Evolutionary conservation across 2,888 invertebrate genomes (phyloP), one percentile per base, ranked within the genome.

Genomic region (Pollenia angustigena): DNA sequence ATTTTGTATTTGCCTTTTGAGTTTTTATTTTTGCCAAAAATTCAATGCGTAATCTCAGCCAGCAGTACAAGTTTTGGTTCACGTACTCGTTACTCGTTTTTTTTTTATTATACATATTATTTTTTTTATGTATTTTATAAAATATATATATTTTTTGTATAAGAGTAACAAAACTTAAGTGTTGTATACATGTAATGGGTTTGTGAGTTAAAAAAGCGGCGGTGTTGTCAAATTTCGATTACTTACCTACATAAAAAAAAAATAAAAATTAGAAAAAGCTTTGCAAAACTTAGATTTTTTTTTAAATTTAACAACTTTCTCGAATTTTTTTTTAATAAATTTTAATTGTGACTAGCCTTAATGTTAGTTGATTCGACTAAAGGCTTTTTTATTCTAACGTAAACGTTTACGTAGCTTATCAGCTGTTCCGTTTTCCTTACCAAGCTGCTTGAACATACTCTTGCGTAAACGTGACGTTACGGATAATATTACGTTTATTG

Each of bases 31-130:
- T 74, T 84, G 16, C 50, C 60, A 50, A 79, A 79, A 80, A 74
- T 75, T 80, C 74, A 16, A 80, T 85, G 84, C 79, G 79, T 85
- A 85, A 85, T 85, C 32, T 32, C 84, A 80, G 74, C 64, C 74
- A 60, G 48, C 62, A 71, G 54, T 79, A 85, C 72, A 72, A 80
- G 84, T 85, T 85, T 85, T 74, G 84, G 60, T 85, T 85, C 79
- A 85, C 79, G 84, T 85, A 85, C 84, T 80, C 79, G 68, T 80
- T 66, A 48, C 64, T 81, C 12, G 60, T 64, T 40, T n/a, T 12
- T 46, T 79, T 74, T 80, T 72, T 40, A 56, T 62, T 62, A 62
- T 32, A 40, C 50, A 8, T 69, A 48, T 71, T n/a, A n/a, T 54
- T 23, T 69, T 32, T 32, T 64, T 42, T 42, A 10, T 69, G 52